These are phyloP conservation scores for Luperina nickerlii DNA, from an alignment of 2,888 invertebrate species.

Conservation along the genomic window DNA sequence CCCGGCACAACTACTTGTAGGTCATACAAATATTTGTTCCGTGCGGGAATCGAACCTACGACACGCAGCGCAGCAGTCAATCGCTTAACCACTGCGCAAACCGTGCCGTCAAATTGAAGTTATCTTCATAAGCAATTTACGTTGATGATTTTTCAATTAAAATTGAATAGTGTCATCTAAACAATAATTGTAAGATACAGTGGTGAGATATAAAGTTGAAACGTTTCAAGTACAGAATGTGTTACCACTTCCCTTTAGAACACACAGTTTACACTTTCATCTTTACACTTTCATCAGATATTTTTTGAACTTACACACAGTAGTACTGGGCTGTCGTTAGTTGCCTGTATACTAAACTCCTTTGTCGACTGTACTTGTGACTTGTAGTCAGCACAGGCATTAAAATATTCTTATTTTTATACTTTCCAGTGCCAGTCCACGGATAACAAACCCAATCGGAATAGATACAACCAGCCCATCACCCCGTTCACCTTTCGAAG, in stretches of 20 bases:
- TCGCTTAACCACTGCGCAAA: too few species aligned
- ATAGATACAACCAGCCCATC: constrained; percentile 72
- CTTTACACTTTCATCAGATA: not conserved
- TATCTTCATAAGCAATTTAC: not conserved
- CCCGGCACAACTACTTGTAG: too few species aligned
- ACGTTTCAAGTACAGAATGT: not conserved
- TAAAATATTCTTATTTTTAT: constrained; percentile 2
- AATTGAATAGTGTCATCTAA: not conserved
- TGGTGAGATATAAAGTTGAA: too few species aligned
- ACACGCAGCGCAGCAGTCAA: too few species aligned
- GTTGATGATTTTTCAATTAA: not conserved
- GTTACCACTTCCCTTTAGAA: not conserved
- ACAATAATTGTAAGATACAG: not conserved
- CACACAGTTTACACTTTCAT: too few species aligned
- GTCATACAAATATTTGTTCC: too few species aligned
- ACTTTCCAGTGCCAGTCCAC: constrained; percentile 74
- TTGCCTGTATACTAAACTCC: not conserved
- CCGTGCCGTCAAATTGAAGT: not conserved
- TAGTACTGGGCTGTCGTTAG: not conserved
- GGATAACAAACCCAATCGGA: constrained; percentile 73
- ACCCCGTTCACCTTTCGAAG: constrained; percentile 73
- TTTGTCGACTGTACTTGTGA: not conserved
- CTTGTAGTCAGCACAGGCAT: not conserved
- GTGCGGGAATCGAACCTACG: too few species aligned
- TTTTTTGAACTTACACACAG: not conserved